Evolutionary conservation across 64 coral and sea anemone species (phyloP).

Genomic region (Actinia tenebrosa): DNA sequence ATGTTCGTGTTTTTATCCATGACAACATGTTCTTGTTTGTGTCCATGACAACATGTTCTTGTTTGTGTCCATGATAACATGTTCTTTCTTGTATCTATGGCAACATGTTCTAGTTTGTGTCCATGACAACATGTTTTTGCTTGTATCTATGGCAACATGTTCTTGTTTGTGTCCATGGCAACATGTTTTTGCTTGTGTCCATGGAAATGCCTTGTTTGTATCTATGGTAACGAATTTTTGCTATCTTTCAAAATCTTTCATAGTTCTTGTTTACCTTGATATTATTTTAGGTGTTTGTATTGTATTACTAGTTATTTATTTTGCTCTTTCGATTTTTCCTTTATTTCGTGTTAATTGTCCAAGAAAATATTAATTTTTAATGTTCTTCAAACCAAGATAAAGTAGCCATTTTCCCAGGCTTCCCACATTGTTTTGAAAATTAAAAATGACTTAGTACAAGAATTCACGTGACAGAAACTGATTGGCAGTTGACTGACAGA

Average conservation of each 20-base stretch:
- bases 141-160: too few relatives aligned
- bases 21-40: too few relatives aligned
- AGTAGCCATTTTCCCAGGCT: constrained; percentile 1
- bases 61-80: neutral
- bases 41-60: too few relatives aligned
- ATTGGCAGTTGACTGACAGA: neutral
- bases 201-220: neutral
- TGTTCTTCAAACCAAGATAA: neutral
- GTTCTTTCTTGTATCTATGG: neutral
- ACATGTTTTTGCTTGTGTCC: too few relatives aligned
- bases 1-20: too few relatives aligned
- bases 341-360: neutral
- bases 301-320: neutral
- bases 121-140: too few relatives aligned
- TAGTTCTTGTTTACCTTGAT: too few relatives aligned
- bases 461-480: constrained; percentile 8
- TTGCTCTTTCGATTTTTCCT: neutral
- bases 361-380: neutral
- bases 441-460: neutral
- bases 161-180: too few relatives aligned
- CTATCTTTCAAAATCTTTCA: too few relatives aligned
- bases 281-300: too few relatives aligned
- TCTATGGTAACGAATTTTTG: neutral
- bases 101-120: too few relatives aligned
- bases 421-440: neutral